phyloP scores from a whole-genome alignment of 2,113 vertebrate species.

The Axis porcinus region DNA sequence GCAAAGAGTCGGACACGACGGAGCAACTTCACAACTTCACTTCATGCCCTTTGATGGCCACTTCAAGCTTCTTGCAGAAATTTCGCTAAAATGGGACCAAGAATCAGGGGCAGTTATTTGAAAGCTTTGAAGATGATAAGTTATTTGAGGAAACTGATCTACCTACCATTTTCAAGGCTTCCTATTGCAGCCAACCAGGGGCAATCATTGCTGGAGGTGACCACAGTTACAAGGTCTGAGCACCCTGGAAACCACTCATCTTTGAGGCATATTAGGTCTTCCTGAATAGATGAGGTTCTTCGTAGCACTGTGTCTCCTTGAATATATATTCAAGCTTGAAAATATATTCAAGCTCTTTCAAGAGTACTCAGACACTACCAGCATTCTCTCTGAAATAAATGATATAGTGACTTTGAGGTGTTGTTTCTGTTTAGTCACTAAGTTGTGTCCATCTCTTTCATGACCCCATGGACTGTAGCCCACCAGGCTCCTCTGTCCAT shows the following conservation, averaged over 20 bases:
- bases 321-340: not conserved
- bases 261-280: not conserved
- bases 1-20: too few relatives aligned
- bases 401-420: not conserved
- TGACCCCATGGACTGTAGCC: not conserved
- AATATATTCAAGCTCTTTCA: not conserved
- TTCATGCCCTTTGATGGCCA: not conserved
- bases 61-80: not conserved
- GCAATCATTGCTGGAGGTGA: not conserved
- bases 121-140: not conserved
- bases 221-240: not conserved
- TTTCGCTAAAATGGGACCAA: not conserved
- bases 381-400: not conserved
- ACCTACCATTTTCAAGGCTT: not conserved
- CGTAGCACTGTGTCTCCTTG: not conserved
- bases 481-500: not conserved
- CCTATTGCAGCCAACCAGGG: not conserved
- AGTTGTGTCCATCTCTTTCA: not conserved
- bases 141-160: not conserved
- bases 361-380: not conserved
- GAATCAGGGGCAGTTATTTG: not conserved
- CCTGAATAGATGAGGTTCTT: not conserved
- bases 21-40: too few relatives aligned
- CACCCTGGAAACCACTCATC: not conserved
- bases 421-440: not conserved